Evolutionary conservation across 2,888 invertebrate species (phyloP).

Genomic region (Drosophila nr. perissopoda): DNA sequence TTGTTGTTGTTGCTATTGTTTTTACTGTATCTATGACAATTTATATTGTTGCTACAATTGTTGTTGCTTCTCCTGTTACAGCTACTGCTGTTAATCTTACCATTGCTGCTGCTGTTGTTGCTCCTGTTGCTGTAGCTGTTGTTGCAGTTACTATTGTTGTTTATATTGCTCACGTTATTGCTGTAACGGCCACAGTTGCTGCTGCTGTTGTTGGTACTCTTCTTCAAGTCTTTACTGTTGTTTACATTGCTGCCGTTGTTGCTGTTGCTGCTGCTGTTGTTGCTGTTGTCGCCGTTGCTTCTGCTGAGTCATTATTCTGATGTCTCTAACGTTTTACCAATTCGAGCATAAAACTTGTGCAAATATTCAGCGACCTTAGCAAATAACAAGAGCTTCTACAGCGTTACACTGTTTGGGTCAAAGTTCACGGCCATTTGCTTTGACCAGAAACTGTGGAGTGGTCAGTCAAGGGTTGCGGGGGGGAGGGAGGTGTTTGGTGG

Average conservation of each 20-base stretch:
- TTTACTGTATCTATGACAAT: neutral
- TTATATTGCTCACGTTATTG: neutral
- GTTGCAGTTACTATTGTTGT: neutral
- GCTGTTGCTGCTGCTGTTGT: neutral
- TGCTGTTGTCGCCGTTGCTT: neutral
- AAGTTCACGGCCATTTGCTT: conserved; percentile 61
- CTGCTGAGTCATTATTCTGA: conserved; percentile 20
- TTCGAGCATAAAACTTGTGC: conserved; percentile 41
- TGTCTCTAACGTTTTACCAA: conserved; percentile 16
- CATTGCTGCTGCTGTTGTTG: neutral
- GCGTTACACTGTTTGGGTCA: conserved; percentile 10
- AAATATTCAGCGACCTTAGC: conserved; percentile 34
- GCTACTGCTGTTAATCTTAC: neutral
- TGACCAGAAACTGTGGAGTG: conserved; percentile 47
- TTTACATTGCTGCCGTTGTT: neutral
- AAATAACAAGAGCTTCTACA: conserved; percentile 17
- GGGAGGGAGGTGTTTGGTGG: neutral
- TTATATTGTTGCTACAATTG: neutral
- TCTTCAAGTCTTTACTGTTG: neutral
- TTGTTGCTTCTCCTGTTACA: neutral
- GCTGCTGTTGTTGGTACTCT: neutral
- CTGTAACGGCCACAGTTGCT: neutral
- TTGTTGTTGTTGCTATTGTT: conserved; percentile 4
- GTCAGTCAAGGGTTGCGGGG: neutral
- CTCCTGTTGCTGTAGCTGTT: neutral